A percentile compares a stretch with the other conserved stretches of the same genome.
These are phyloP conservation scores for Crossaster papposus DNA, from an alignment of 53 echinoderm and acorn worm species.

Conservation along the genomic window DNA sequence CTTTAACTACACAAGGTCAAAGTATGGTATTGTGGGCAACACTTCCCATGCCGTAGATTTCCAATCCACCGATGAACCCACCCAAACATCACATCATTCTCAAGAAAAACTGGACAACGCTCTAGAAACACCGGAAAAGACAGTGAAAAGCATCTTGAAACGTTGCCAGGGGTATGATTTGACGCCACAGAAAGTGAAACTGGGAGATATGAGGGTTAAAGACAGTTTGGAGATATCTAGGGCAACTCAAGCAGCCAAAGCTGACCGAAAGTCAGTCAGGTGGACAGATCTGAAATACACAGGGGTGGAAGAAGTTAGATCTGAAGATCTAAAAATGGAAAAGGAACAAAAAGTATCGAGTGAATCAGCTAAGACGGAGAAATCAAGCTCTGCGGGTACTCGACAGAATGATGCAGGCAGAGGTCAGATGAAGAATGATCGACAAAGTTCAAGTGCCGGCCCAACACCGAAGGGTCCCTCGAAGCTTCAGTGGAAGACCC, in stretches of 20 bases:
- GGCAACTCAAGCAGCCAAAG: constrained; percentile 51
- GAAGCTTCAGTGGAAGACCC: constrained; percentile 7
- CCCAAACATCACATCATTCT: neutral
- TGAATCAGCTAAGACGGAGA: constrained; percentile 16
- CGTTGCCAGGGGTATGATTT: constrained; percentile 36
- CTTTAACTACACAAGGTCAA: neutral
- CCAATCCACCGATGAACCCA: neutral
- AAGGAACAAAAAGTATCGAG: neutral
- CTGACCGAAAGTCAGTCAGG: constrained; percentile 78
- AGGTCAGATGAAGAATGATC: constrained; percentile 9
- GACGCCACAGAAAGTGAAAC: constrained; percentile 52
- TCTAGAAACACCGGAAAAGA: constrained; percentile 26
- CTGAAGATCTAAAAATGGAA: neutral
- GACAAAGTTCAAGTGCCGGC: neutral
- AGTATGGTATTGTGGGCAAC: neutral
- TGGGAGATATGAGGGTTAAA: constrained; percentile 72
- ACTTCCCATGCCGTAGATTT: constrained; percentile 14
- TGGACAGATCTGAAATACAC: constrained; percentile 87
- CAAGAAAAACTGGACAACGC: neutral
- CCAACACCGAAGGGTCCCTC: constrained; percentile 35
- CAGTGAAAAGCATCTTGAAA: constrained; percentile 84
- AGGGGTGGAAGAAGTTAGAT: constrained; percentile 53
- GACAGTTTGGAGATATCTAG: constrained; percentile 92
- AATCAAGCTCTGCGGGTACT: neutral
- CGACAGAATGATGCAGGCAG: neutral